A percentile compares a stretch with the other conserved stretches of the same genome.
Evolutionary conservation across 1,140 invertebrate species (phyloP).

Genomic region (Apis mellifera): Amel_HAv3.1 CM009939.2:9801501-9802000

Average conservation of each 20-base stretch:
- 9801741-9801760: background rate
- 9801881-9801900: background rate
- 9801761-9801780: background rate
- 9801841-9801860: slow-evolving; percentile 32
- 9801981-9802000: background rate
- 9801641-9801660: background rate
- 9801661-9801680: slow-evolving; percentile 7
- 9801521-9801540: background rate
- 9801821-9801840: background rate
- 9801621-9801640: background rate
- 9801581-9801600: slow-evolving; percentile 7
- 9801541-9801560: background rate
- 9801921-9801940: background rate
- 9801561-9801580: background rate
- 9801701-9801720: slow-evolving; percentile 3
- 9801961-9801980: background rate
- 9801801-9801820: slow-evolving; percentile 12
- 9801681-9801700: background rate
- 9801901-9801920: background rate
- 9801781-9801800: slow-evolving; percentile 12
- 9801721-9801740: slow-evolving; percentile 14
- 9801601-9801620: background rate
- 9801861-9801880: too few species aligned
- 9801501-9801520: background rate
- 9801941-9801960: background rate